These are phyloP conservation scores for Pachypsylla venusta DNA, from an alignment of 1,140 invertebrate genomes.

Conservation along the genomic window DNA sequence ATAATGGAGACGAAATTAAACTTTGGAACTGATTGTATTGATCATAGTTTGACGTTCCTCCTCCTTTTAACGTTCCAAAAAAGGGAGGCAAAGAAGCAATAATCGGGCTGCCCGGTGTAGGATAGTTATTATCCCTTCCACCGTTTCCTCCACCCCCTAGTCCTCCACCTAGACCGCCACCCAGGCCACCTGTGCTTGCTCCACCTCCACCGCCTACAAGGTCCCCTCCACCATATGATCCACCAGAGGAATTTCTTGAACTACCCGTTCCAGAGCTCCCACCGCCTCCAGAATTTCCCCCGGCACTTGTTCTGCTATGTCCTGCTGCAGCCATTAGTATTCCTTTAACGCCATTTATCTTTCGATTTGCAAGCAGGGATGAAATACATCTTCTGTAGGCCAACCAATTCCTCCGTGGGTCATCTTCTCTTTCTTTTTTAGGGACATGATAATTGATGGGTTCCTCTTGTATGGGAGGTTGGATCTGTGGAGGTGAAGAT, in stretches of 20 bases:
- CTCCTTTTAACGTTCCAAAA: slow-evolving; percentile 65
- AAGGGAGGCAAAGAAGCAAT: slow-evolving; percentile 68
- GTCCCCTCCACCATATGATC: not conserved
- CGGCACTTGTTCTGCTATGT: slow-evolving; percentile 46
- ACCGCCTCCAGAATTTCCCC: slow-evolving; percentile 32
- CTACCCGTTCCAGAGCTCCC: slow-evolving; percentile 30
- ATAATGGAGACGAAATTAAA: slow-evolving; percentile 39
- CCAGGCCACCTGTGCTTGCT: slow-evolving; percentile 40
- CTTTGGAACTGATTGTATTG: slow-evolving; percentile 24
- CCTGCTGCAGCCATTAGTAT: slow-evolving; percentile 49
- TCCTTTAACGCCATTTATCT: slow-evolving; percentile 26
- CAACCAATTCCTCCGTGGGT: slow-evolving; percentile 33
- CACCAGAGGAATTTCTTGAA: slow-evolving; percentile 21
- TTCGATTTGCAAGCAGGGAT: slow-evolving; percentile 31
- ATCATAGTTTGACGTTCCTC: slow-evolving; percentile 23
- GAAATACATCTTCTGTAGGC: slow-evolving; percentile 27
- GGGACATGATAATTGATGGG: slow-evolving; percentile 78
- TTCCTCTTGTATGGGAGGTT: slow-evolving; percentile 48
- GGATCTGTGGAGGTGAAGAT: slow-evolving; percentile 26
- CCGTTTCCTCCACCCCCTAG: slow-evolving; percentile 18
- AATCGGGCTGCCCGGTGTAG: slow-evolving; percentile 54
- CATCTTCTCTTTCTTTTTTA: slow-evolving; percentile 42
- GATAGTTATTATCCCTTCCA: slow-evolving; percentile 34
- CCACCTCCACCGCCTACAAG: slow-evolving; percentile 24
- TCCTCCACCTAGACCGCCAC: slow-evolving; percentile 27